Evolutionary conservation across 2,888 invertebrate species (phyloP).

Genomic region (Sminthurinus aureus): DNA sequence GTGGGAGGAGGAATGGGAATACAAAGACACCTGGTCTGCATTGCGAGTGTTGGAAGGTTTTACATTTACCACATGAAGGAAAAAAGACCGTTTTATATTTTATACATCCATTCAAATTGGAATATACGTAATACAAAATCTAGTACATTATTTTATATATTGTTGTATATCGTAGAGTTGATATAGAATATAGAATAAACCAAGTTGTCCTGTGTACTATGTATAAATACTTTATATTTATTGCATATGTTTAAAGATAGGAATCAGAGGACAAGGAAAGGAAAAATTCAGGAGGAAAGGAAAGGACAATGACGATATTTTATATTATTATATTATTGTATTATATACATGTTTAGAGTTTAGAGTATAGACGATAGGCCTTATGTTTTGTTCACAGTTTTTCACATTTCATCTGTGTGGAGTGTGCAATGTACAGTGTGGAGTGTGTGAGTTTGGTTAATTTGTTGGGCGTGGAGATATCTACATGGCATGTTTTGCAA

Average conservation of each 20-base stretch:
- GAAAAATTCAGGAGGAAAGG: neutral
- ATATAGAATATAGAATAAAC: neutral
- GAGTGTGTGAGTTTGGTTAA: constrained; percentile 37
- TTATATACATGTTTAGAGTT: neutral
- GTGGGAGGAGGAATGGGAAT: constrained; percentile 24
- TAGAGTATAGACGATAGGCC: constrained; percentile 37
- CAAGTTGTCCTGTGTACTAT: neutral
- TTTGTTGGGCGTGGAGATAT: constrained; percentile 46
- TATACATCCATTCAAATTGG: no score
- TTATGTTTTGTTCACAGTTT: constrained; percentile 21
- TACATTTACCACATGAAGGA: constrained; percentile 5
- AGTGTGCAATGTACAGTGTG: neutral
- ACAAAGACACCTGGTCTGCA: constrained; percentile 26
- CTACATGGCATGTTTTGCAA: constrained; percentile 48
- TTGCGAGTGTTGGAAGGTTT: neutral
- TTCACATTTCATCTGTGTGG: neutral
- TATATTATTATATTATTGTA: no score
- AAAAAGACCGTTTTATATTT: constrained; percentile 27
- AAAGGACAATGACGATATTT: neutral
- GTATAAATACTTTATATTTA: no score
- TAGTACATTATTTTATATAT: no score
- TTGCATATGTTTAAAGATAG: neutral
- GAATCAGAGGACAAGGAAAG: neutral
- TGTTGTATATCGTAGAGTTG: no score
- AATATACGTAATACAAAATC: no score